These are phyloP conservation scores for Dasyurus viverrinus DNA, from an alignment of 2,113 vertebrate species.

Conservation along the genomic window DNA sequence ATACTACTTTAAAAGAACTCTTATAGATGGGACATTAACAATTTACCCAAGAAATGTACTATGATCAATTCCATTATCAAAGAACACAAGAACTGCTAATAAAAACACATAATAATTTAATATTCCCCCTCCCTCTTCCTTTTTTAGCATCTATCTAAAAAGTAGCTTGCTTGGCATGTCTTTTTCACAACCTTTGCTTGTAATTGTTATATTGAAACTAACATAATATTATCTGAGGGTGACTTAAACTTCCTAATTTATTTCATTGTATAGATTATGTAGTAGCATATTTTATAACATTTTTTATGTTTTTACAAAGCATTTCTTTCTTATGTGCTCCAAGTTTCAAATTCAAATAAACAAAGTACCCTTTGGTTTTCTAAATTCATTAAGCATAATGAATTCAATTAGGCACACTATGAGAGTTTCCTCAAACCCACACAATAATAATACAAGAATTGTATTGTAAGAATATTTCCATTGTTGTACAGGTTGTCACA, in stretches of 20 bases:
- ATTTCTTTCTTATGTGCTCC: slow-evolving; percentile 29
- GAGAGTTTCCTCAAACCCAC: slow-evolving; percentile 73
- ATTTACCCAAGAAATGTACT: slow-evolving; percentile 77
- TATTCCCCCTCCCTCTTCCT: slow-evolving; percentile 58
- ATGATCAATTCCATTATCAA: slow-evolving; percentile 73
- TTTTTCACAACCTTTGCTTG: slow-evolving; percentile 72
- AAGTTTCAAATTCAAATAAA: slow-evolving; percentile 70
- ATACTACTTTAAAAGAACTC: slow-evolving; percentile 59
- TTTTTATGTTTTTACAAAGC: neutral
- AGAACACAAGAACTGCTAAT: slow-evolving; percentile 78
- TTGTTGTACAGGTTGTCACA: slow-evolving; percentile 55
- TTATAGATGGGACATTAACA: slow-evolving; percentile 64
- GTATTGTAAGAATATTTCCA: slow-evolving; percentile 75
- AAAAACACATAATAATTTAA: slow-evolving; percentile 77
- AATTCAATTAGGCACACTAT: slow-evolving; percentile 71
- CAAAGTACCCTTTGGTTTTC: slow-evolving; percentile 70
- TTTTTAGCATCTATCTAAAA: slow-evolving; percentile 60
- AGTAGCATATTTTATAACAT: slow-evolving; percentile 60
- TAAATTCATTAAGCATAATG: slow-evolving; percentile 68
- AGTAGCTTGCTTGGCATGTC: slow-evolving; percentile 60
- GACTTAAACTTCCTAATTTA: slow-evolving; percentile 59
- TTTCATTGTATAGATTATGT: slow-evolving; percentile 53
- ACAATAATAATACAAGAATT: slow-evolving; percentile 63
- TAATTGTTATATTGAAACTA: slow-evolving; percentile 63
- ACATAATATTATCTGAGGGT: slow-evolving; percentile 68